Base-by-base conservation (phyloP, 2,888 invertebrate species). In the Xanthia togata region DNA sequence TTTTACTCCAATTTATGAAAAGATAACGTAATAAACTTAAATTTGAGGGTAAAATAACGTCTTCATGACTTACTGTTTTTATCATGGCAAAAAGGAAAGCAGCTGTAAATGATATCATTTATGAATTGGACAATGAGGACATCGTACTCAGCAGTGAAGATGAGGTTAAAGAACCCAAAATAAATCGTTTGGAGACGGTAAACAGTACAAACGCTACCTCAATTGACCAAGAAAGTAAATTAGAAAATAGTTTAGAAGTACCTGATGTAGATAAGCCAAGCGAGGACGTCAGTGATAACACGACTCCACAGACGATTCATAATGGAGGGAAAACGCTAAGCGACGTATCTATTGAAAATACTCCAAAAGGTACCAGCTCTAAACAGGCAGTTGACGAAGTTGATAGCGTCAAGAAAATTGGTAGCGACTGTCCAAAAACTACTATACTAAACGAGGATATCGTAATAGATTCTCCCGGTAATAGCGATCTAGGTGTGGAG, bases 91-190 rank as follows among this genome's bases (percentile, higher is more conserved):
- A 96, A 92, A 93, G 96, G 85, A 96, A 95, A 90, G 91, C 93
- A 53, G 94, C 89, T 63, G 94, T 96, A 47, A 95, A 95, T 79
- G 94, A 96, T 92, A 96, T 96, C 17, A 96, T 97, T 90, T 97
- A 95, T 90, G 97, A 97, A 93, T 93, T 97, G 85, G 96, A 96
- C 85, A 95, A 95, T 87, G 96, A 96, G 81, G 97, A 97, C 89
- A 91, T 96, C 81, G 95, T 93, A 89, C 86, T 94, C 63, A 96
- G 96, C 73, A 96, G 96, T 86, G 96, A 95, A 44, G 96, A 96
- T 81, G 96, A 96, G 91, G 91, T 88, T 89, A 95, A 91, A 88
- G 93, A 92, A 87, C 88, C 94, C 71, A 95, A 95, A 94, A 93
- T 93, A 79, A 91, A 86, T 88, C 92, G 93, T 84, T 87, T 90